Base-by-base conservation (phyloP, 2,888 invertebrate genomes). In the Acanthosepion esculentum region DNA sequence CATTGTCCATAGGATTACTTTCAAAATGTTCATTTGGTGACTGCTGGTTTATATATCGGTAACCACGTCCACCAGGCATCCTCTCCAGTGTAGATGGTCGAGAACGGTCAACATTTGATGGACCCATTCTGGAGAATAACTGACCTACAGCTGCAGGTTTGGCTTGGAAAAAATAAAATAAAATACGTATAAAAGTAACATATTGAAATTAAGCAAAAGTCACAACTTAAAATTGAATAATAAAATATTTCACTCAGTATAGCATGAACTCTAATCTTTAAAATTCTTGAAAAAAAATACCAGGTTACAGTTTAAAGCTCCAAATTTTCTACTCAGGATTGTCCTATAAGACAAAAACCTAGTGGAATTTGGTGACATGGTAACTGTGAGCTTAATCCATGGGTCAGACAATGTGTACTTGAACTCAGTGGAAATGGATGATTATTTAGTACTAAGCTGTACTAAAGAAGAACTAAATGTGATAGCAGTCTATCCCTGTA, bases 1-100 rank as follows among this genome's bases (percentile, higher is more conserved):
- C 94, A 20, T 97, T 96, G 94, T 97, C 97, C 95, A 95, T 94
- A 50, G 95, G 96, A 50, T 95, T 95, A 59, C 95, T 95, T 10
- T 95, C 95, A 91, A 64, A 55, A 23, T 94, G 92, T 59, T 95
- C 95, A 26, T 95, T 95, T 94, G 95, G 95, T 53, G 94, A 91
- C 92, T 94, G 95, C 91, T 95, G 95, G 95, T 97, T 97, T 91
- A 96, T 95, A 95, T 96, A 97, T 29, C 96, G 95, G 95, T 96
- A 96, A 26, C 96, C 96, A 50, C 96, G 96, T 41, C 95, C 96
- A 23, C 96, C 96, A 18, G 95, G 95, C n/a, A 96, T 95, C n/a
- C 96, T 95, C 95, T 96, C 95, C 33, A 96, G 94, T 59, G 95
- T 96, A 15, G 95, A 94, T 15, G 95, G 95, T 91, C 95, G 94